phyloP scores from a whole-genome alignment of 2,113 vertebrate genomes.

The Neolamprologus ventralis region DNA sequence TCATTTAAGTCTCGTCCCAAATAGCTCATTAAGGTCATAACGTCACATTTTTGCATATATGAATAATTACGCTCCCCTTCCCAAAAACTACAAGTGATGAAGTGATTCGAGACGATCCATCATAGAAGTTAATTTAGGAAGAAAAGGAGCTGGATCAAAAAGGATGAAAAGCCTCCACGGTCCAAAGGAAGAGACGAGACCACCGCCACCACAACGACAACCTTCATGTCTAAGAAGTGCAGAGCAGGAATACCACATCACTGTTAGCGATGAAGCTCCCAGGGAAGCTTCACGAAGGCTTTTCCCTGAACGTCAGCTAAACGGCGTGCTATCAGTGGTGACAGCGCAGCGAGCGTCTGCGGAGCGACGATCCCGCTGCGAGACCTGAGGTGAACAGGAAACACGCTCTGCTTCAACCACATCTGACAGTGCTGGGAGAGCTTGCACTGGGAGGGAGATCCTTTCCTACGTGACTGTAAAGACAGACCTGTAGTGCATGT shows the following conservation, averaged over 20 bases:
- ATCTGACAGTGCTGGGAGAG: not conserved
- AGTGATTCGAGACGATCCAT: not conserved
- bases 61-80: not conserved
- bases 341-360: not conserved
- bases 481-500: not conserved
- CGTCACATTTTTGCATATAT: not conserved
- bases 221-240: not conserved
- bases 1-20: not conserved
- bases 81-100: not conserved
- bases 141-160: not conserved
- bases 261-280: not conserved
- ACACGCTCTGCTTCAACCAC: not conserved
- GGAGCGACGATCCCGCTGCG: not conserved
- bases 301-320: not conserved
- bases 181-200: not conserved
- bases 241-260: not conserved
- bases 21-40: not conserved
- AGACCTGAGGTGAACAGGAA: not conserved
- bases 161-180: not conserved
- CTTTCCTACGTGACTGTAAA: not conserved
- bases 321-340: not conserved
- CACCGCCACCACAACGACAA: too few species aligned
- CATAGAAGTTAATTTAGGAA: not conserved
- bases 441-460: not conserved
- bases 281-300: not conserved